Base-by-base conservation (phyloP, 2,797 vertebrate species). In the Vultur gryphus region DNA sequence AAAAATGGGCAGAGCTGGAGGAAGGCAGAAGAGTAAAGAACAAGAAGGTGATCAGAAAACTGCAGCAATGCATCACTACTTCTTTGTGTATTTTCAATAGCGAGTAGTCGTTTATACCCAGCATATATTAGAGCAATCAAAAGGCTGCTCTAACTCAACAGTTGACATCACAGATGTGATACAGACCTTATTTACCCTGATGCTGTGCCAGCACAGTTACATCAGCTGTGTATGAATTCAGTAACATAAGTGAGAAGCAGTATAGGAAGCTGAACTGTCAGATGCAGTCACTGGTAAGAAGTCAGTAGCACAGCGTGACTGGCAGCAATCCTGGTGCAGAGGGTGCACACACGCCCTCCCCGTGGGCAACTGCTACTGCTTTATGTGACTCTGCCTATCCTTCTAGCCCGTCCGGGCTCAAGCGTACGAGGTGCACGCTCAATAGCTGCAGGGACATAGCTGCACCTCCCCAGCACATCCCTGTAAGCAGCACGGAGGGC, bases 361-460 rank as follows among this genome's bases (percentile, higher is more conserved):
- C 2, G 0, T 3, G 12, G n/a, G 39, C 17, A 13, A 10, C 8
- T 20, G 31, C 48, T 37, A 2, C 18, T 0, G 2, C 55, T 23
- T 6, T 11, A 3, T 2, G 15, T 10, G 48, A 20, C 81, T 23
- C 20, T 35, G 25, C 44, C 35, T 4, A 3, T 11, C 28, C 28
- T 48, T 19, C 41, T 7, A 41, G 43, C 55, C 35, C 3, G 0
- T 3, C 23, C 0, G 5, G 25, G 39, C 54, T 41, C 46, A n/a
- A 2, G 54, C 1, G 3, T 14, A 9, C 35, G 1, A 10, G 39
- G 7, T 7, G 26, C 48, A 19, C 25, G 2, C n/a, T n/a, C 51
- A 11, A 1, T 2, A 37, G 48, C 49, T 23, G 51, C 16, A 4
- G 41, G 31, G n/a, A 31, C 41, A 4, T 0, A 6, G 62, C 43